A percentile compares a stretch with the other conserved stretches of the same genome.
Evolutionary conservation across 2,888 invertebrate genomes (phyloP).

Genomic region (Agonum fuliginosum): DNA sequence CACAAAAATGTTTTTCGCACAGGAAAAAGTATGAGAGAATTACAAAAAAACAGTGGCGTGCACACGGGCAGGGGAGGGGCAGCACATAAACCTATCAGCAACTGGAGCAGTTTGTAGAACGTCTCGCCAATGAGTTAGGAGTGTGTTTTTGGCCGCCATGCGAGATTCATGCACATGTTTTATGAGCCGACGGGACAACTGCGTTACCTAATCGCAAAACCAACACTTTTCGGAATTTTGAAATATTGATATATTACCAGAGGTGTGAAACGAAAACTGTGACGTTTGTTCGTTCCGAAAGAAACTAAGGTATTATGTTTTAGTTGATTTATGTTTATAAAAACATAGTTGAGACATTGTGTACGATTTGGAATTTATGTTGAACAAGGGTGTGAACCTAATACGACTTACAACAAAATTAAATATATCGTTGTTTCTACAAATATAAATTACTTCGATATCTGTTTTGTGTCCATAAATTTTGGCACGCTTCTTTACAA

Average conservation of each 20-base stretch:
- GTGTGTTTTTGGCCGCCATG: constrained; percentile 38
- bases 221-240: constrained; percentile 12
- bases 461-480: no score
- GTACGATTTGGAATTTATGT: background rate
- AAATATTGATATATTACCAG: background rate
- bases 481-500: no score
- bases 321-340: background rate
- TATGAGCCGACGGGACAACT: background rate
- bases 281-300: background rate
- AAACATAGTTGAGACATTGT: background rate
- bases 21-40: constrained; percentile 37
- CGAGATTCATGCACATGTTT: constrained; percentile 14
- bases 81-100: constrained; percentile 52
- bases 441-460: no score
- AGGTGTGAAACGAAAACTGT: background rate
- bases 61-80: background rate
- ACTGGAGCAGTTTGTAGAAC: constrained; percentile 37
- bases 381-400: background rate
- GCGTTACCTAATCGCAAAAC: constrained; percentile 17
- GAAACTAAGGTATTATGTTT: background rate
- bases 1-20: constrained; percentile 50
- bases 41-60: constrained; percentile 40
- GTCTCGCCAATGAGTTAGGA: constrained; percentile 44
- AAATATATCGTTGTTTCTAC: background rate
- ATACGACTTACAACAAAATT: background rate